Percentiles rank a stretch among this genome's conserved stretches.
Conservation (phyloP, 1,140 invertebrate genomes). For the Limonius californicus region DNA sequence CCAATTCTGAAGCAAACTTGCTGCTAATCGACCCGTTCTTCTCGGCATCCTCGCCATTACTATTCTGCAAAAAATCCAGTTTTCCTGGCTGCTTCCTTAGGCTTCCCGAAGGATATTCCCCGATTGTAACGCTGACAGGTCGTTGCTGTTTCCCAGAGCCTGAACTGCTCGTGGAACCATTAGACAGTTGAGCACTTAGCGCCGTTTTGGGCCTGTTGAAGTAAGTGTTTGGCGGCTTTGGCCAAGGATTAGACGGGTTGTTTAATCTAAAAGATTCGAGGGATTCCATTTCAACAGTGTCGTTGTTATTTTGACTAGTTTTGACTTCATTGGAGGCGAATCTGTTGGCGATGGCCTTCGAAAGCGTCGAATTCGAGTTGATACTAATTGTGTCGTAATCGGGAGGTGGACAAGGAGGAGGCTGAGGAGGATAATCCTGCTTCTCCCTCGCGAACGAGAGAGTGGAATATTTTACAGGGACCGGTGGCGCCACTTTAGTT, state of each 20-base stretch:
- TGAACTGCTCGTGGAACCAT: slow-evolving; percentile 19
- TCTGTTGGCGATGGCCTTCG: slow-evolving; percentile 18
- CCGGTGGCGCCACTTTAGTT: slow-evolving; percentile 45
- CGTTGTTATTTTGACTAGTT: slow-evolving; percentile 43
- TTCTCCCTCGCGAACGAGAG: slow-evolving; percentile 27
- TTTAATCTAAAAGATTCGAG: slow-evolving; percentile 68
- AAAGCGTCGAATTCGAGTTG: slow-evolving; percentile 34
- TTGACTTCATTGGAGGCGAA: background rate
- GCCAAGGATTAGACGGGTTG: slow-evolving; percentile 54
- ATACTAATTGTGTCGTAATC: slow-evolving; percentile 55
- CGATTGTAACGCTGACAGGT: slow-evolving; percentile 59
- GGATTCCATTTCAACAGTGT: slow-evolving; percentile 64
- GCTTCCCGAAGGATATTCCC: slow-evolving; percentile 59
- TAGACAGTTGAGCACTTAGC: slow-evolving; percentile 21
- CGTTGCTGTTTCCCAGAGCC: slow-evolving; percentile 27
- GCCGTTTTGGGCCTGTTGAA: slow-evolving; percentile 50
- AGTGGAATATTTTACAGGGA: slow-evolving; percentile 44
- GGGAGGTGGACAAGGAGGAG: slow-evolving; percentile 58
- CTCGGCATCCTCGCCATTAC: slow-evolving; percentile 22
- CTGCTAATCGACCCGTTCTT: slow-evolving; percentile 52
- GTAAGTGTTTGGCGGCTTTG: slow-evolving; percentile 64
- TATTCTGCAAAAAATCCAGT: slow-evolving; percentile 61
- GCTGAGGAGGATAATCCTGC: slow-evolving; percentile 28
- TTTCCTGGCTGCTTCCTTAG: slow-evolving; percentile 59
- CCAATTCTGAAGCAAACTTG: slow-evolving; percentile 66